Percentiles rank a stretch among this genome's conserved stretches.
phyloP scores from a whole-genome alignment of 2,888 invertebrate species.

The Onthophagus sagittarius region DNA sequence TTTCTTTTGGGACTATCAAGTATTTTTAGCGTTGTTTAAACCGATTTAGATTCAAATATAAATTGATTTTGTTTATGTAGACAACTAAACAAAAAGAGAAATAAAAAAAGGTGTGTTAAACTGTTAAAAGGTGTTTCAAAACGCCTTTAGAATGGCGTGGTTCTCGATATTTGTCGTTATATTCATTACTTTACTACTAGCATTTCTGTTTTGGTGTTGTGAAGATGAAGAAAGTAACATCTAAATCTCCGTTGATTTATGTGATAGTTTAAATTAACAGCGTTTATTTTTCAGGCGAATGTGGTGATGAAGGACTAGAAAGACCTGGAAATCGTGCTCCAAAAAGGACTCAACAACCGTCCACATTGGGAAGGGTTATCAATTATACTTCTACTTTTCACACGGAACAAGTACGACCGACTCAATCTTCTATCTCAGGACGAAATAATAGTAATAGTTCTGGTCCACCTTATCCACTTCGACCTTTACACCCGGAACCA shows the following conservation, averaged over 20 bases:
- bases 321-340: not conserved
- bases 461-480: conserved; percentile 1
- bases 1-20: not conserved
- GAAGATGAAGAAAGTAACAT: conserved; percentile 6
- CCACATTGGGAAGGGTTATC: too few species aligned
- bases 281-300: not conserved
- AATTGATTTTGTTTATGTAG: not conserved
- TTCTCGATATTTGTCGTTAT: conserved; percentile 10
- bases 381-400: too few species aligned
- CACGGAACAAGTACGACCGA: too few species aligned
- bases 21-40: not conserved
- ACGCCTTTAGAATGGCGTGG: conserved; percentile 2
- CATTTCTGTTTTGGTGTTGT: conserved; percentile 6
- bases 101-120: not conserved
- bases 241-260: not conserved
- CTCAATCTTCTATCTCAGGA: too few species aligned
- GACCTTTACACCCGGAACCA: conserved; percentile 4
- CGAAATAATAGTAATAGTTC: too few species aligned
- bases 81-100: not conserved
- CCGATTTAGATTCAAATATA: not conserved
- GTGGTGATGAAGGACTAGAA: not conserved
- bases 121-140: not conserved
- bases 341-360: not conserved
- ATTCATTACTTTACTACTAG: conserved; percentile 1
- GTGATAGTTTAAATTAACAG: too few species aligned